Base-by-base conservation (phyloP, 2,797 vertebrate genomes). In the Glossophaga mutica region DNA sequence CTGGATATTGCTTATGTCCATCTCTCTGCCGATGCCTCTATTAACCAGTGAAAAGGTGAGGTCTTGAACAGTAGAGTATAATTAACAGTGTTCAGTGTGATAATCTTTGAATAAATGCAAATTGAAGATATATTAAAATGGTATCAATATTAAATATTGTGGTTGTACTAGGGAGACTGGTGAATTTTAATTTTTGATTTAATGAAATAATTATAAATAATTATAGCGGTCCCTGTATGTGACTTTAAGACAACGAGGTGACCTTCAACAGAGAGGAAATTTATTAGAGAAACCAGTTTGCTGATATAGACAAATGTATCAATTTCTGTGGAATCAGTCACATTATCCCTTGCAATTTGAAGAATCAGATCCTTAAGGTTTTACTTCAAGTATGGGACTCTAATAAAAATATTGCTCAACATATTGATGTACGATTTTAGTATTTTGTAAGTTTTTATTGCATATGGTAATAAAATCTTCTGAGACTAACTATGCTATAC, bases 41-140 rank as follows among this genome's bases (percentile, higher is more conserved):
- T 91, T 90, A 97, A 97, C 73, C 73, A 9, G 50, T 84, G 87
- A 79, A 81, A 95, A 96, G 5, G 48, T 84, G 87, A 94, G 96
- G 55, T 96, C 87, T 65, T 55, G 7, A 91, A 94, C 83, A 90
- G 87, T 97, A 90, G 50, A 1, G 0, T 89, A 44, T 98, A 97
- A 97, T 98, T 97, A 97, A 94, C 0, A 0, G 67, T 87, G 70
- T 93, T 96, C 94, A 96, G 84, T 34, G 48, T 0, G 0, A 62
- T 96, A 73, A 71, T 91, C 96, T 95, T 96, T 92, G 70, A 85
- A 96, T 95, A 97, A 96, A 98, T 97, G 77, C 76, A 97, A 97
- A 96, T 77, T 82, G 74, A 82, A 95, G 94, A 93, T 74, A 70
- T 95, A 94, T 81, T 97, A 92, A 87, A 97, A 89, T 83, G 87